A percentile compares a stretch with the other conserved stretches of the same genome.
Evolutionary conservation across 2,113 vertebrate genomes (phyloP).

Genomic region (Tragelaphus strepsiceros): DNA sequence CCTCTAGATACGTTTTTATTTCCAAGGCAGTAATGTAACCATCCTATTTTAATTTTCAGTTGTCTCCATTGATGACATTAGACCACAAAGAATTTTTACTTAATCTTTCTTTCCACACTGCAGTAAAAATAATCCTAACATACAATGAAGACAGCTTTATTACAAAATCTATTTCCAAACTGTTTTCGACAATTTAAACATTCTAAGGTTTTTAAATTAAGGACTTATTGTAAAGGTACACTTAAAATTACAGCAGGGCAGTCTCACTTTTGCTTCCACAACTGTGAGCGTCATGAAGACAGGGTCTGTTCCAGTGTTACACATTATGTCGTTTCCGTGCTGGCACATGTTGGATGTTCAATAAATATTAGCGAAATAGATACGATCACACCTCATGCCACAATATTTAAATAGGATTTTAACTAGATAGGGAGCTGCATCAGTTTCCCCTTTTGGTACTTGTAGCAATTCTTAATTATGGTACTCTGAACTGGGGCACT

Average conservation of each 20-base stretch:
- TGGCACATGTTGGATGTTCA: slow-evolving; percentile 3
- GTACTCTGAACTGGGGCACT: background rate
- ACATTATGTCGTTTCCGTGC: background rate
- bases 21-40: background rate
- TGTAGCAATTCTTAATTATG: background rate
- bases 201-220: slow-evolving; percentile 13
- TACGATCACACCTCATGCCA: background rate
- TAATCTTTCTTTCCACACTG: background rate
- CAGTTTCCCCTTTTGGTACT: background rate
- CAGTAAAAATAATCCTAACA: background rate
- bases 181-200: background rate
- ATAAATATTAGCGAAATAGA: background rate
- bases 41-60: background rate
- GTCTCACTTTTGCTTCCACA: background rate
- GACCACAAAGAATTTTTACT: background rate
- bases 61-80: background rate
- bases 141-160: background rate
- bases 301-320: background rate
- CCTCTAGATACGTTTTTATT: background rate
- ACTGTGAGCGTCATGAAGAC: background rate
- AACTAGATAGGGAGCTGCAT: background rate
- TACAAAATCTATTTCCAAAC: background rate
- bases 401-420: background rate
- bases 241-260: background rate
- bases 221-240: background rate